Conservation (phyloP, 2,888 invertebrate genomes). For the Cryptophagus acutangulus region DNA sequence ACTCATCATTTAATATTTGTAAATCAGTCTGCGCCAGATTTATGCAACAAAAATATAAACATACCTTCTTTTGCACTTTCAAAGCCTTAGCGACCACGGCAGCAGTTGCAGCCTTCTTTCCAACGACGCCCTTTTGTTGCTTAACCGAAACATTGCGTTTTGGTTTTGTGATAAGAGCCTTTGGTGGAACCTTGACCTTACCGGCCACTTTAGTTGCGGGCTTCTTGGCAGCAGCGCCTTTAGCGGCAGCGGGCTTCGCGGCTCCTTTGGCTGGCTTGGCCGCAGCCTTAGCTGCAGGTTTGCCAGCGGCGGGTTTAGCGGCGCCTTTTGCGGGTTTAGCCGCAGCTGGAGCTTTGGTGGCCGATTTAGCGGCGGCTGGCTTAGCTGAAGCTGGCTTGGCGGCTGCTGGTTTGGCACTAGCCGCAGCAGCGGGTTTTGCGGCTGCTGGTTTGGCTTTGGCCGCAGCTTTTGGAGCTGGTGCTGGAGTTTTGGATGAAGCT, state of each 20-base stretch:
- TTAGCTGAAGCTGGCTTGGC: slow-evolving; percentile 27
- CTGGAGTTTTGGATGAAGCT: slow-evolving; percentile 38
- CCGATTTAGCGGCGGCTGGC: slow-evolving; percentile 34
- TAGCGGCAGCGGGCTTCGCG: slow-evolving; percentile 21
- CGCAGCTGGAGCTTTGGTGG: slow-evolving; percentile 16
- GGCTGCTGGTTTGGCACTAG: slow-evolving; percentile 8
- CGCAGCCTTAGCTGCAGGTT: slow-evolving; percentile 30
- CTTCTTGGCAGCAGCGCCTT: slow-evolving; percentile 36
- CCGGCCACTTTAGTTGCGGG: slow-evolving; percentile 30
- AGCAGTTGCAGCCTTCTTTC: slow-evolving; percentile 44
- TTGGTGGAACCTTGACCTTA: slow-evolving; percentile 38
- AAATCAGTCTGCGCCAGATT: background rate
- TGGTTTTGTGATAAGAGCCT: slow-evolving; percentile 51
- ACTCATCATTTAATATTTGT: slow-evolving; percentile 41
- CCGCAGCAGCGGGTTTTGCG: slow-evolving; percentile 48
- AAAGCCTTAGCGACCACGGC: slow-evolving; percentile 63
- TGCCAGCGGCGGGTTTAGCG: slow-evolving; percentile 30
- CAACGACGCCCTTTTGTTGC: slow-evolving; percentile 53
- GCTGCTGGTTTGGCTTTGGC: slow-evolving; percentile 51
- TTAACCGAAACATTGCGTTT: slow-evolving; percentile 54
- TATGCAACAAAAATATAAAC: too few relatives aligned
- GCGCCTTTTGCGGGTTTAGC: slow-evolving; percentile 22
- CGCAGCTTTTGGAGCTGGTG: slow-evolving; percentile 47
- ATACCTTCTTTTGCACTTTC: slow-evolving; percentile 79
- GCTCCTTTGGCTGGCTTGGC: slow-evolving; percentile 20